Percentiles rank a stretch among this genome's conserved stretches.
phyloP scores from a whole-genome alignment of 2,797 vertebrate genomes.

The Acridotheres tristis region DNA sequence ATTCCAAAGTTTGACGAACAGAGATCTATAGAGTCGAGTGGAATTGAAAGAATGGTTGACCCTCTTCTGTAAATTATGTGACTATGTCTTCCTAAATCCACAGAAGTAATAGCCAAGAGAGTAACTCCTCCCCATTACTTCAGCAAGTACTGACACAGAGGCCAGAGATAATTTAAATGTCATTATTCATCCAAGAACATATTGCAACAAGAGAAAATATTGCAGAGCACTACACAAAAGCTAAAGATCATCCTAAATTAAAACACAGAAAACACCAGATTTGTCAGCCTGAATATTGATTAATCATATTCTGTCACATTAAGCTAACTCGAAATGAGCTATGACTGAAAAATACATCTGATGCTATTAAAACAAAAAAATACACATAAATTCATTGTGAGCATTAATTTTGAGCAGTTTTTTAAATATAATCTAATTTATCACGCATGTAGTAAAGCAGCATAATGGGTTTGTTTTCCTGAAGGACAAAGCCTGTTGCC shows the following conservation, averaged over 20 bases:
- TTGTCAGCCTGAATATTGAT: not conserved
- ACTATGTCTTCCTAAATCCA: not conserved
- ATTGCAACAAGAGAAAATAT: not conserved
- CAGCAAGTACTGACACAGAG: not conserved
- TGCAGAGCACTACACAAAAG: not conserved
- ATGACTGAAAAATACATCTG: not conserved
- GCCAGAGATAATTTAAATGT: not conserved
- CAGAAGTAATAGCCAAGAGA: not conserved
- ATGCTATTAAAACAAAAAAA: not conserved
- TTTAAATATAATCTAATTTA: not conserved
- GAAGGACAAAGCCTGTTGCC: not conserved
- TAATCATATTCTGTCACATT: not conserved
- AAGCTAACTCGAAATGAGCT: not conserved
- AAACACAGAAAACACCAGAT: not conserved
- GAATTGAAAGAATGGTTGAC: not conserved
- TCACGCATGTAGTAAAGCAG: not conserved
- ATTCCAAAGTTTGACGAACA: not conserved
- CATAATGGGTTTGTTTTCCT: not conserved
- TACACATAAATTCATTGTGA: not conserved
- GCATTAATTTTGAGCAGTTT: not conserved
- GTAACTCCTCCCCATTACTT: not conserved
- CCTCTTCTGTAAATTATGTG: not conserved
- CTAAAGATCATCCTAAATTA: not conserved
- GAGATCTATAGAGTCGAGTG: not conserved
- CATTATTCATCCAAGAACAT: not conserved